Base-by-base conservation (phyloP, 2,888 invertebrate species). In the Onchidella celtica region DNA sequence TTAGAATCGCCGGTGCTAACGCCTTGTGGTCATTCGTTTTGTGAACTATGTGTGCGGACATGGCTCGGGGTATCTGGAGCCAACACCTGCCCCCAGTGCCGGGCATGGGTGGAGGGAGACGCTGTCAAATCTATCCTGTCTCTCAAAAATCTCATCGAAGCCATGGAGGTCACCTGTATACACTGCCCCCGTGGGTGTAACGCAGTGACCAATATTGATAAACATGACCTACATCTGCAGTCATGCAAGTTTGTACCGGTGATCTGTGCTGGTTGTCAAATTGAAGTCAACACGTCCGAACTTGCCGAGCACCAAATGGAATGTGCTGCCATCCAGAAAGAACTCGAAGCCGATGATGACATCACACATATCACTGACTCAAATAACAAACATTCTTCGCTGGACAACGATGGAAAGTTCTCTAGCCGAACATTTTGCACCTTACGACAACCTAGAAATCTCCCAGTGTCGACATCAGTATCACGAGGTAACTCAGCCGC, bases 321-420 rank as follows among this genome's bases (percentile, higher is more conserved):
- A 21, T 92, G 92, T 77, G 86, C 88, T n/a, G 90, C 86, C 14
- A 89, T 92, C 27, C 94, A 95, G 94, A 93, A 95, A 93, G 94
- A 88, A 0, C 73, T 89, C 27, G 70, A 81, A 11, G 88, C 88
- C 27, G 88, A 88, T 11, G 86, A 86, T 0, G 57, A 11, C 9
- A 17, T n/a, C 0, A 69, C 36, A 2, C n/a, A 34, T 36, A 11
- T n/a, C 3, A 63, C n/a, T 24, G 14, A n/a, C n/a, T 11, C 29
- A 3, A 3, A n/a, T 11, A n/a, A n/a, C n/a, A n/a, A n/a, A n/a
- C n/a, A n/a, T n/a, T 6, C 32, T n/a, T n/a, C n/a, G 6, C 63
- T 27, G 14, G 21, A 14, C 59, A 21, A 2, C 21, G 14, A 27
- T 9, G n/a, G n/a, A 74, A 29, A n/a, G 27, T 61, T 38, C 3